Conservation (phyloP, 2,113 vertebrate species). For the Emberiza fucata region DNA sequence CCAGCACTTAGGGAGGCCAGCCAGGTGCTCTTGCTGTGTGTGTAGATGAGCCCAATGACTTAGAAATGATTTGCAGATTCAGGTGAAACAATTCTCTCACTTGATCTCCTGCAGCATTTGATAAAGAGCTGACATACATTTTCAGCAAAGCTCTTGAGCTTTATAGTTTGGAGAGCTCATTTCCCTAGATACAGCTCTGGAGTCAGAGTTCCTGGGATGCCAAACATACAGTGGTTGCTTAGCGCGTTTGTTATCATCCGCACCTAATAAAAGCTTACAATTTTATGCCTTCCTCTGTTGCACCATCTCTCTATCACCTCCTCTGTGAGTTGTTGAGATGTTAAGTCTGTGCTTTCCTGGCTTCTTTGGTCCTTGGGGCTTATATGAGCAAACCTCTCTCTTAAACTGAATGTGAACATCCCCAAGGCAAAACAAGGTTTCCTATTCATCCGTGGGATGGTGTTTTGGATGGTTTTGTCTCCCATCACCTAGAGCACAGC, state of each 20-base stretch:
- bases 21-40: neutral
- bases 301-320: neutral
- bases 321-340: neutral
- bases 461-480: neutral
- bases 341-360: neutral
- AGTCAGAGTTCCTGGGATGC: conserved; percentile 5
- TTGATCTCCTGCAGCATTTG: neutral
- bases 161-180: neutral
- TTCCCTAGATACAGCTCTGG: neutral
- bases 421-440: neutral
- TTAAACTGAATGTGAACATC: neutral
- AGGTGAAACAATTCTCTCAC: neutral
- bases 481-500: neutral
- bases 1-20: neutral
- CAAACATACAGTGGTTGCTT: neutral
- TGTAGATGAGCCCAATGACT: neutral
- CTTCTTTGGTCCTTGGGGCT: neutral
- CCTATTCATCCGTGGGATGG: neutral
- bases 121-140: neutral
- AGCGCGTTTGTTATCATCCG: accelerated
- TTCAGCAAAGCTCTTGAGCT: conserved; percentile 5
- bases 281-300: neutral
- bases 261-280: conserved; percentile 13
- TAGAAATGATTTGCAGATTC: neutral
- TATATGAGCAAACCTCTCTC: neutral